phyloP scores from a whole-genome alignment of 1,140 invertebrate species.

The Potamilus streckersoni region DNA sequence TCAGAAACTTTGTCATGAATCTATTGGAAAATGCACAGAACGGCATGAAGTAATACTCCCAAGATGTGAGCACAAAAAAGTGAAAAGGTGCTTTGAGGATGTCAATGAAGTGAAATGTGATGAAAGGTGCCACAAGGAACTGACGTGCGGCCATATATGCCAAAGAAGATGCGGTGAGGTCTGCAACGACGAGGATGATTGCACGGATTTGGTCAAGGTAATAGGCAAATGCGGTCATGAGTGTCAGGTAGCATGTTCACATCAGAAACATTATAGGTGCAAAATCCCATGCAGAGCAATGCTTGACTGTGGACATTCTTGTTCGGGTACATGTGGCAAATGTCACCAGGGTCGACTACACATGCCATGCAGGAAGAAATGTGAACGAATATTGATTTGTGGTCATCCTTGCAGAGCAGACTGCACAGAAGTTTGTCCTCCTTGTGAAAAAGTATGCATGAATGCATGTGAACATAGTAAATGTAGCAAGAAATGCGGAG shows the following conservation, averaged over 20 bases:
- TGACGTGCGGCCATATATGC: conserved; percentile 70
- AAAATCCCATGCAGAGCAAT: conserved; percentile 44
- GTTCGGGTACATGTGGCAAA: conserved; percentile 34
- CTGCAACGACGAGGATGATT: neutral
- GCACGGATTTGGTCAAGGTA: neutral
- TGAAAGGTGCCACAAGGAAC: conserved; percentile 14
- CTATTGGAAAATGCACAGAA: conserved; percentile 22
- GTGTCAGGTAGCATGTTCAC: conserved; percentile 41
- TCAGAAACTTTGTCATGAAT: conserved; percentile 24
- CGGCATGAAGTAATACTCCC: conserved; percentile 21
- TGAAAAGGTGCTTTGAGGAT: conserved; percentile 23
- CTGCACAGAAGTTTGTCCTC: conserved; percentile 68
- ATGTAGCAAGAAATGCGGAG: conserved; percentile 73
- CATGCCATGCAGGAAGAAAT: conserved; percentile 49
- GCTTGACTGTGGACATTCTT: conserved; percentile 37
- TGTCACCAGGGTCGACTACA: conserved; percentile 76
- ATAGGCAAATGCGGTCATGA: conserved; percentile 59
- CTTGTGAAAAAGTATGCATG: conserved; percentile 72
- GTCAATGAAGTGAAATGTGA: conserved; percentile 19
- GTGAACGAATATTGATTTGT: conserved; percentile 51
- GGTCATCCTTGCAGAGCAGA: conserved; percentile 50
- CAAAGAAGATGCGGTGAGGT: conserved; percentile 40
- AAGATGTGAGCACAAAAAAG: conserved; percentile 26
- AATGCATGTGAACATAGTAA: conserved; percentile 70
- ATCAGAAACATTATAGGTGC: conserved; percentile 23